Evolutionary conservation across 2,797 vertebrate species (phyloP), one percentile per base, ranked within the genome.

Genomic region (Nannoperca obscura): DNA sequence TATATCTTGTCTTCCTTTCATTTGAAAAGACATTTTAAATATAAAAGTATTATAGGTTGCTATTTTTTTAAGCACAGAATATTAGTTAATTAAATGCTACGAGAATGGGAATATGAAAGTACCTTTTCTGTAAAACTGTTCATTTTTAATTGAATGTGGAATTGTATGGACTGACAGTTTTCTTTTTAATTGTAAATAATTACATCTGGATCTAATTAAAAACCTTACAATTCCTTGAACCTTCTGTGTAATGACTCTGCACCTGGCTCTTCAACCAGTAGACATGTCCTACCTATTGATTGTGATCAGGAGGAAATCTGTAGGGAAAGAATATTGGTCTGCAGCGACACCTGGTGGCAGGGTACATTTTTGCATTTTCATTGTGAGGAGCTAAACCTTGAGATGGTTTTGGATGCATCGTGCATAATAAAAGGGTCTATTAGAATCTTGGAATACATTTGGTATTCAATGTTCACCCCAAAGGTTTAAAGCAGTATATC

Each of bases 1-100:
- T 97, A 96, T 96, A 97, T 96, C 96, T 92, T 89, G 96, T 96
- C 95, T 98, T 95, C 94, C 93, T 95, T 95, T 93, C 92, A 87
- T 95, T 95, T 95, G 76, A 91, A 93, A 95, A 93, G 70, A 93
- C 92, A 96, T 96, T 96, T 96, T 96, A 96, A 98, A 96, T 96
- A 96, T 96, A 87, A 96, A 98, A 95, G 91, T 97, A 96, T 96
- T 97, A 97, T 97, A 97, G 96, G 95, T 93, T 92, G 94, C 90
- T 94, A 95, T 96, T 96, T 96, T 96, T 95, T 95, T 93, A 94
- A 94, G 93, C 92, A 91, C 92, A 94, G 75, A 92, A 91, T 89
- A 91, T 90, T 92, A 93, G 92, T 92, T 92, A 88, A 93, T 94
- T 90, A 88, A 89, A 91, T 92, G 91, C 91, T 93, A 93, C 86